Evolutionary conservation across 2,888 invertebrate genomes (phyloP).

Genomic region (Oxyteleia sp.): DNA sequence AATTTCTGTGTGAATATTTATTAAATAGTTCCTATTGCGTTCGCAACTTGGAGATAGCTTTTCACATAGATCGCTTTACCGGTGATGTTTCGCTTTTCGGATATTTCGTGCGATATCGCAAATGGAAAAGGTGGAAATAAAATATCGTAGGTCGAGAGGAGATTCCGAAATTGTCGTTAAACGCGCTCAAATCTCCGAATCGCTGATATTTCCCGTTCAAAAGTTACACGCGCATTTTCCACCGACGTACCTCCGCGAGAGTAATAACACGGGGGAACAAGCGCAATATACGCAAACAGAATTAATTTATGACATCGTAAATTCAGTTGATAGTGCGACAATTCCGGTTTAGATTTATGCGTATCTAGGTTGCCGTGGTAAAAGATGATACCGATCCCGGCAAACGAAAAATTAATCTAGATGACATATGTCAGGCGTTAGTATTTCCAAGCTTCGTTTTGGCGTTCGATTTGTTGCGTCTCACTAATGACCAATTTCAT

Average conservation of each 20-base stretch:
- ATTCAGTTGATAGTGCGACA: slow-evolving; percentile 47
- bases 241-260: slow-evolving; percentile 11
- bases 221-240: slow-evolving; percentile 13
- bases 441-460: neutral
- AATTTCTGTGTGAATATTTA: slow-evolving; percentile 1
- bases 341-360: slow-evolving; percentile 56
- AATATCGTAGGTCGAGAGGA: slow-evolving; percentile 1
- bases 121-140: slow-evolving; percentile 31
- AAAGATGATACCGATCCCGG: slow-evolving; percentile 18
- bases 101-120: slow-evolving; percentile 7
- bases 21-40: neutral
- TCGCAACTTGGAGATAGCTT: neutral
- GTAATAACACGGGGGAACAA: slow-evolving; percentile 18
- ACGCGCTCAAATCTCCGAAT: slow-evolving; percentile 27
- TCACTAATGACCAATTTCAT: slow-evolving; percentile 28
- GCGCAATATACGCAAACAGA: slow-evolving; percentile 29
- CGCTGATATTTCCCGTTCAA: slow-evolving; percentile 20
- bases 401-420: slow-evolving; percentile 23
- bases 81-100: slow-evolving; percentile 1
- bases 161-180: slow-evolving; percentile 39
- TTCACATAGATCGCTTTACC: neutral
- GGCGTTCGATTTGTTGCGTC: slow-evolving; percentile 22
- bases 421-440: slow-evolving; percentile 18
- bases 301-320: slow-evolving; percentile 61
- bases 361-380: slow-evolving; percentile 57